Conservation (phyloP, 37 sponge, comb jelly and placozoan genomes). For the Lycopodina hypogea region DNA sequence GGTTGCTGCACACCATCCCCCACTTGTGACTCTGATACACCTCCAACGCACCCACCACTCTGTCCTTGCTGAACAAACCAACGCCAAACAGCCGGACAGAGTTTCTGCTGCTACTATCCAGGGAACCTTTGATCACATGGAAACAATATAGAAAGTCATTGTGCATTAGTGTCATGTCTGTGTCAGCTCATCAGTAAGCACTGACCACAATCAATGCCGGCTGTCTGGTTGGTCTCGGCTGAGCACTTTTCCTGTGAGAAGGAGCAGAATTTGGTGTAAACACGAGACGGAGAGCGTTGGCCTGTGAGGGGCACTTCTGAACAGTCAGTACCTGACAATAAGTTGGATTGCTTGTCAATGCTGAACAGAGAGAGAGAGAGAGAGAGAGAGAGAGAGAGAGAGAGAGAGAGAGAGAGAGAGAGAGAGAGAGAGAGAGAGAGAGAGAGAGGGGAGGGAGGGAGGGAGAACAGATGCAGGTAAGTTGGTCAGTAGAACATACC, state of each 20-base stretch:
- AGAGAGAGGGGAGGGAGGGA: too few species aligned
- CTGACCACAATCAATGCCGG: slow-evolving; percentile 6
- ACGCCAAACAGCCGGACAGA: slow-evolving; percentile 31
- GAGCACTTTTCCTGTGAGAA: not conserved
- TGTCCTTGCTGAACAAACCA: not conserved
- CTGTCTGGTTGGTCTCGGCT: not conserved
- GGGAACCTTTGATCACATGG: not conserved
- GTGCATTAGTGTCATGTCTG: not conserved
- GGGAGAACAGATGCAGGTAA: too few species aligned
- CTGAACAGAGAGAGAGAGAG: too few species aligned
- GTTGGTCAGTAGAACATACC: not conserved
- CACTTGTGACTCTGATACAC: slow-evolving; percentile 15
- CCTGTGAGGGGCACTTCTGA: not conserved
- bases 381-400: too few species aligned
- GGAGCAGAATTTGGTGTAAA: not conserved
- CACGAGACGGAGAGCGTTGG: not conserved
- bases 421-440: too few species aligned
- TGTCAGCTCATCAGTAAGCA: not conserved
- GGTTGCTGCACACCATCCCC: slow-evolving; percentile 27
- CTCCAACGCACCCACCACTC: slow-evolving; percentile 24
- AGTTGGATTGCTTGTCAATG: too few species aligned
- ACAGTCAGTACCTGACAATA: not conserved
- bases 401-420: too few species aligned
- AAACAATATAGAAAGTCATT: not conserved
- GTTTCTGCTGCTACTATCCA: not conserved